phyloP scores from a whole-genome alignment of 92 coral and sea anemone genomes.

The Micromussa lordhowensis region DNA sequence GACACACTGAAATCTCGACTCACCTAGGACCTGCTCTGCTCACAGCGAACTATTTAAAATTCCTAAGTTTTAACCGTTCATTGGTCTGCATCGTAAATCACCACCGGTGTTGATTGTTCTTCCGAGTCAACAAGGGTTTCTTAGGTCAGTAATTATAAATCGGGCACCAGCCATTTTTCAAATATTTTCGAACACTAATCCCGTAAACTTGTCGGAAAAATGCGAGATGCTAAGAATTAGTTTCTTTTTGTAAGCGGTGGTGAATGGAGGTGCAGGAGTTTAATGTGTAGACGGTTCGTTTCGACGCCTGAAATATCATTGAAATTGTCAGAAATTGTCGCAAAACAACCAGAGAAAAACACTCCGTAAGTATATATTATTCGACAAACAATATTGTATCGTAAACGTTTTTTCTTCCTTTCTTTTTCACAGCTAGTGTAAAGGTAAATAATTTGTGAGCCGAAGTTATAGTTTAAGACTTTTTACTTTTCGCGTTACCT shows the following conservation, averaged over 20 bases:
- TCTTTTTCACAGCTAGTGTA: background rate
- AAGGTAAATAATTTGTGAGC: background rate
- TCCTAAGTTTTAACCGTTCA: slow-evolving; percentile 16
- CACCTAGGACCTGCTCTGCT: slow-evolving; percentile 38
- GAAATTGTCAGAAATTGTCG: background rate
- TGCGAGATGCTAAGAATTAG: background rate
- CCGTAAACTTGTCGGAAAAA: background rate
- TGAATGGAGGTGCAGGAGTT: background rate
- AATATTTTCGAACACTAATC: slow-evolving; percentile 10
- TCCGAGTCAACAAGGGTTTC: background rate
- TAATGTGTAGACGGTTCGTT: background rate
- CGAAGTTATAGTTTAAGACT: background rate
- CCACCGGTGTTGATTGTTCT: background rate
- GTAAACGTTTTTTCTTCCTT: too few species aligned
- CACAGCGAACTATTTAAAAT: background rate
- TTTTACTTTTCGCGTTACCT: background rate
- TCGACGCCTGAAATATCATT: background rate
- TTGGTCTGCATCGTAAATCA: slow-evolving; percentile 19
- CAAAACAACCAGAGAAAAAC: background rate
- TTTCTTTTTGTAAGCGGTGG: background rate
- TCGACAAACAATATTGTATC: background rate
- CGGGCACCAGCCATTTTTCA: slow-evolving; percentile 29
- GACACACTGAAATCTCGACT: background rate
- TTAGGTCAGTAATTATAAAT: slow-evolving; percentile 34
- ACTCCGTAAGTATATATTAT: background rate